Percentiles rank a stretch among this genome's conserved stretches.
Evolutionary conservation across 2,113 vertebrate species (phyloP).

Genomic region (Pelecanoides urinatrix): DNA sequence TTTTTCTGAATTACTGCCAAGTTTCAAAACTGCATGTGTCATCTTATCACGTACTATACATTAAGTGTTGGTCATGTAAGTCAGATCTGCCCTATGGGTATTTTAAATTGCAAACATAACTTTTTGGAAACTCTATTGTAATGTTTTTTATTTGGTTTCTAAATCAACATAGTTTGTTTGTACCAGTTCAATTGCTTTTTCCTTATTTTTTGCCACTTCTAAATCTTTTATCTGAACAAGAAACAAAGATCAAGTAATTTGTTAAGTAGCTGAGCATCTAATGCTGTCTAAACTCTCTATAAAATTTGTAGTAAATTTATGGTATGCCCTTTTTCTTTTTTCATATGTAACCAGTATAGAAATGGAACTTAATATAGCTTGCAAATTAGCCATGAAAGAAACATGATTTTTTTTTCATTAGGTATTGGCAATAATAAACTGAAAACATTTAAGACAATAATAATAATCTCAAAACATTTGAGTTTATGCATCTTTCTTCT

Average conservation of each 20-base stretch:
- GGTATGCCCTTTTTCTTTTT: neutral
- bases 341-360: neutral
- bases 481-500: neutral
- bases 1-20: slow-evolving; percentile 22
- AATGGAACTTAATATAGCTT: neutral
- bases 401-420: neutral
- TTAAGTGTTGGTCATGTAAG: slow-evolving; percentile 24
- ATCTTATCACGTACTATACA: neutral
- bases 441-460: neutral
- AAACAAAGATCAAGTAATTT: neutral
- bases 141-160: neutral
- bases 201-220: slow-evolving; percentile 2
- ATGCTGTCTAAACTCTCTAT: neutral
- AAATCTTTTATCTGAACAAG: neutral
- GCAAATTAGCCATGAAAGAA: slow-evolving; percentile 10
- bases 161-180: slow-evolving; percentile 15
- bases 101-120: slow-evolving; percentile 30
- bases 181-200: neutral
- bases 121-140: slow-evolving; percentile 23
- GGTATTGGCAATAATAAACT: neutral
- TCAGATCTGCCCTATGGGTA: slow-evolving; percentile 21
- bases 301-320: neutral
- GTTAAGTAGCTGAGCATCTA: neutral
- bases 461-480: neutral
- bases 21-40: slow-evolving; percentile 45